Percentiles rank a stretch among this genome's conserved stretches.
These are phyloP conservation scores for Drosophila tristis DNA, from an alignment of 1,140 invertebrate species.

Conservation along the genomic window DNA sequence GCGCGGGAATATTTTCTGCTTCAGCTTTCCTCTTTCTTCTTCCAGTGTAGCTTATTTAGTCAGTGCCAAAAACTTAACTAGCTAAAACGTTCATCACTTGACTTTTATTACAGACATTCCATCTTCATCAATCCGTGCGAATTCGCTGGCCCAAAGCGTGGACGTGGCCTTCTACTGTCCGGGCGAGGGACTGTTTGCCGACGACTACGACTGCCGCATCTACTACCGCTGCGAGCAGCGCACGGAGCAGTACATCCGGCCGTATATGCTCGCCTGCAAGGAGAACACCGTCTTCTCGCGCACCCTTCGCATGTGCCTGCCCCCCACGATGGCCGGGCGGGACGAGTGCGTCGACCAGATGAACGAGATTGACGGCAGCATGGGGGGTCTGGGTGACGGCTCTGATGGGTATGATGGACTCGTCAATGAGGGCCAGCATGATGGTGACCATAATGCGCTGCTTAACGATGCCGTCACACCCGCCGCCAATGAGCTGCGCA, in stretches of 20 bases:
- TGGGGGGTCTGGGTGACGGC: conserved; percentile 7
- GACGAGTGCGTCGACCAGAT: conserved; percentile 72
- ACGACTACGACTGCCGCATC: conserved; percentile 86
- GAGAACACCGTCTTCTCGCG: conserved; percentile 84
- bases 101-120: conserved; percentile 64
- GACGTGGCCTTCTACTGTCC: conserved; percentile 82
- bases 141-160: conserved; percentile 1
- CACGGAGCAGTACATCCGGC: conserved; percentile 84
- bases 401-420: conserved; percentile 51
- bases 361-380: conserved; percentile 73
- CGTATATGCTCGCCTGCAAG: conserved; percentile 84
- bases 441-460: conserved; percentile 53
- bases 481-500: conserved; percentile 59
- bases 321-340: conserved; percentile 73
- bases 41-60: conserved; percentile 41
- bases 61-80: conserved; percentile 5
- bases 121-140: conserved; percentile 45
- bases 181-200: conserved; percentile 88
- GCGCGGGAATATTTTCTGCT: too few species aligned
- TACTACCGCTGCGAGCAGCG: conserved; percentile 86
- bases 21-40: too few species aligned
- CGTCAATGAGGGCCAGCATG: conserved; percentile 52
- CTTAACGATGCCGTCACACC: conserved; percentile 62
- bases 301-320: conserved; percentile 69
- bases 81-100: conserved; percentile 34